Evolutionary conservation across 2,888 invertebrate genomes (phyloP).

Genomic region (Lamproptera curius): DNA sequence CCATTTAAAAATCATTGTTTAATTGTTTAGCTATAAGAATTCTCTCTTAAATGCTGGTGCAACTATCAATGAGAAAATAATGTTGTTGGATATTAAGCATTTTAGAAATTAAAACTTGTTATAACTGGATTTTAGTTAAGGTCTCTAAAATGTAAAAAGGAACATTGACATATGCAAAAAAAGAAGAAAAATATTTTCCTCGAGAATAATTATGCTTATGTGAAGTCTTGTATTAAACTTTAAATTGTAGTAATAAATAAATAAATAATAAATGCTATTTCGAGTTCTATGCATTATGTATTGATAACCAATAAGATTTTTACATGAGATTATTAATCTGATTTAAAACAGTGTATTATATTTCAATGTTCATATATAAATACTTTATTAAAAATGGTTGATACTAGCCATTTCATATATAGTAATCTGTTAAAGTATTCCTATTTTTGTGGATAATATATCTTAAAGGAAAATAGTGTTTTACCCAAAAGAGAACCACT

Average conservation of each 20-base stretch:
- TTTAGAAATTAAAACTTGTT: constrained; percentile 29
- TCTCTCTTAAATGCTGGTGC: constrained; percentile 12
- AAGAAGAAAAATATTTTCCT: constrained; percentile 24
- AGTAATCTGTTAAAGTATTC: constrained; percentile 4
- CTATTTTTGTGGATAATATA: neutral
- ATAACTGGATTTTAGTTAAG: constrained; percentile 20
- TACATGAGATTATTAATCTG: constrained; percentile 9
- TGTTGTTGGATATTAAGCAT: constrained; percentile 26
- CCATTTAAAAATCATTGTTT: constrained; percentile 17
- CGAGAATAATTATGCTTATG: constrained; percentile 24
- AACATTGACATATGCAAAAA: constrained; percentile 9
- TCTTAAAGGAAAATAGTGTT: neutral
- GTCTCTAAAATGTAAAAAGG: constrained; percentile 11
- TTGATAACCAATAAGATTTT: constrained; percentile 11
- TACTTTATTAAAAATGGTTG: constrained; percentile 7
- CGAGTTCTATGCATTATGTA: constrained; percentile 26
- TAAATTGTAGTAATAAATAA: constrained; percentile 16
- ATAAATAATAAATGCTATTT: constrained; percentile 16
- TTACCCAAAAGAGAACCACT: constrained; percentile 2
- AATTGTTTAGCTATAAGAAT: constrained; percentile 9
- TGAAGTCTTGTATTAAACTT: constrained; percentile 23
- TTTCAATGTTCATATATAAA: constrained; percentile 23
- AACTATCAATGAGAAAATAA: constrained; percentile 13
- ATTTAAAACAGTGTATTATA: constrained; percentile 17
- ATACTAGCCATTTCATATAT: constrained; percentile 6